These are phyloP conservation scores for Spodoptera picta DNA, from an alignment of 2,888 invertebrate genomes.

Conservation along the genomic window DNA sequence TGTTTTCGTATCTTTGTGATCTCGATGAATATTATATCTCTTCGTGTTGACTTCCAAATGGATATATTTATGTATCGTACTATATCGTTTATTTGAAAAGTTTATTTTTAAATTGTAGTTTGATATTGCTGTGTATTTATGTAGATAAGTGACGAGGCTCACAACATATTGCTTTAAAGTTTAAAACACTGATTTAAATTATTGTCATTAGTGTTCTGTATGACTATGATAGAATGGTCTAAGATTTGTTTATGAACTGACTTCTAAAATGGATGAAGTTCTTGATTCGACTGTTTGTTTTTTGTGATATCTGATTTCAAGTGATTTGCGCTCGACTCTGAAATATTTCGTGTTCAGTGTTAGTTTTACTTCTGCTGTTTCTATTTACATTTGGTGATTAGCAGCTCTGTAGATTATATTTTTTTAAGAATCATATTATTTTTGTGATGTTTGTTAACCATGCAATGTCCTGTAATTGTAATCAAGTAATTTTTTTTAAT, in stretches of 20 bases:
- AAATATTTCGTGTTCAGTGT: conserved; percentile 23
- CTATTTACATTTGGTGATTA: conserved; percentile 39
- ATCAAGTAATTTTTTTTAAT: conserved; percentile 72
- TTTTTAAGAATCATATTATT: conserved; percentile 63
- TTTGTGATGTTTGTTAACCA: conserved; percentile 77
- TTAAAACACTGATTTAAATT: conserved; percentile 43
- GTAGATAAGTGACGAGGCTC: conserved; percentile 46
- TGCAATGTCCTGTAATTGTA: conserved; percentile 74
- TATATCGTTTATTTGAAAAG: conserved; percentile 21
- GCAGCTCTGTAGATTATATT: conserved; percentile 56
- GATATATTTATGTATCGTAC: conserved; percentile 27
- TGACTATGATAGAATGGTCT: conserved; percentile 17
- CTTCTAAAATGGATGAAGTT: too few relatives aligned
- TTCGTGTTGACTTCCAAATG: conserved; percentile 44
- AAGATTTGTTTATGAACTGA: conserved; percentile 6
- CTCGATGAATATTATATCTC: conserved; percentile 36
- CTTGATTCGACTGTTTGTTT: too few relatives aligned
- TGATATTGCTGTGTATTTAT: conserved; percentile 29
- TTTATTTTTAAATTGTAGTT: conserved; percentile 32
- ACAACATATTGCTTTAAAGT: conserved; percentile 43
- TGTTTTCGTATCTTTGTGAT: conserved; percentile 41
- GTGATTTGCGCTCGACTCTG: conserved; percentile 21
- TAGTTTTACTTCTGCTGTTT: conserved; percentile 37
- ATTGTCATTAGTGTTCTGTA: conserved; percentile 30
- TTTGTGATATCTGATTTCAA: conserved; percentile 25